Base-by-base conservation (phyloP, 2,113 vertebrate genomes). In the Potamarius usumacintae region DNA sequence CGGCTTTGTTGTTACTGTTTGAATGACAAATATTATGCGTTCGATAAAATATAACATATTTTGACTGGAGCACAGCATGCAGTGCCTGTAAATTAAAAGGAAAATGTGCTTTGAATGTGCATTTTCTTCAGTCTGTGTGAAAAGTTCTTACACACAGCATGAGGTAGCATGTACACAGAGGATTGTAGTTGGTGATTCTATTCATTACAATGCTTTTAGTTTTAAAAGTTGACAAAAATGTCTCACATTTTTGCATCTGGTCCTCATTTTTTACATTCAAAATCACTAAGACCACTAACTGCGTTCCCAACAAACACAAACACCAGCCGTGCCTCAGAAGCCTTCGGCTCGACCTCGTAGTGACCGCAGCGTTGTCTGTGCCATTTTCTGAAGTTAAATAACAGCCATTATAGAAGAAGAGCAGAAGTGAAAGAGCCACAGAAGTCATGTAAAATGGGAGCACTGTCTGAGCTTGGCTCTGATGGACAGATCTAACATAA, bases 21-120 rank as follows among this genome's bases (percentile, higher is more conserved):
- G 15, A 71, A 86, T 42, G 67, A 89, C 89, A 82, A 92, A 88
- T 89, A 86, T 89, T 89, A 62, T 72, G 52, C 62, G 52, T 88
- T 42, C 77, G 85, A 84, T 89, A 89, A 91, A 91, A 42, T 48
- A 17, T 58, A 30, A 62, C 48, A 72, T 82, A 85, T 80, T 58
- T 88, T 55, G 50, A 79, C 65, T 42, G 74, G 50, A 62, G 27
- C 67, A 84, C 5, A 10, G 65, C 69, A 50, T 69, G 50, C 72
- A 25, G 79, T 76, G 17, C 74, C 57, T 65, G 18, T 17, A 76
- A 63, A 76, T 77, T 30, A 65, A 53, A 78, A 65, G 20, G 78
- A 53, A 65, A 65, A 77, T 25, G 42, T 9, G 55, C 57, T 77
- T 62, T 53, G 58, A 85, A 52, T 1, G 25, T 63, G 30, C 7